Percentiles rank a stretch among this genome's conserved stretches.
phyloP scores from a whole-genome alignment of 64 coral and sea anemone genomes.

The Pocillopora damicornis region DNA sequence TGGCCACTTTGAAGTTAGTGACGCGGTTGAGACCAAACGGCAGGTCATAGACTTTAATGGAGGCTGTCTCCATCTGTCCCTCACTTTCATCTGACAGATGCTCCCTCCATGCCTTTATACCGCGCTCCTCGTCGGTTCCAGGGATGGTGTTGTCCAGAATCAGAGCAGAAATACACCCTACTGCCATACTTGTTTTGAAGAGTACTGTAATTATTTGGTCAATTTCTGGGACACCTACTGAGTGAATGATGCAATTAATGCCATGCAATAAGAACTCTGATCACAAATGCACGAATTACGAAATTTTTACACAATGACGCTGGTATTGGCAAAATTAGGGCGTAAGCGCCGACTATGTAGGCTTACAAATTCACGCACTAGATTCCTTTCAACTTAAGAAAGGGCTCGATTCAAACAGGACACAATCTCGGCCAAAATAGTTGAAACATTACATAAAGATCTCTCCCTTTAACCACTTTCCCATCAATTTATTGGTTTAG shows the following conservation, averaged over 20 bases:
- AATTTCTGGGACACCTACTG: slow-evolving; percentile 45
- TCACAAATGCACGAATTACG: background rate
- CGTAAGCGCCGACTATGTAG: too few relatives aligned
- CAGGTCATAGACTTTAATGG: slow-evolving; percentile 49
- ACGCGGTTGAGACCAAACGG: slow-evolving; percentile 45
- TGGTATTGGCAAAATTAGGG: too few relatives aligned
- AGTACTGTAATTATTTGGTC: slow-evolving; percentile 67
- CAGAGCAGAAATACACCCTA: slow-evolving; percentile 49
- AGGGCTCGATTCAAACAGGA: too few relatives aligned
- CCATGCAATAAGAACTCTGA: background rate
- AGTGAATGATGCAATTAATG: background rate
- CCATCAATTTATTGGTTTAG: too few relatives aligned
- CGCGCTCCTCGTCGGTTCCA: slow-evolving; percentile 57
- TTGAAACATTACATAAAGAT: too few relatives aligned
- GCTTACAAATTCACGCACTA: too few relatives aligned
- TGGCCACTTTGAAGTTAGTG: slow-evolving; percentile 30
- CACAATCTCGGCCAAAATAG: too few relatives aligned
- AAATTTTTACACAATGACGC: too few relatives aligned
- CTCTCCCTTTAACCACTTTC: too few relatives aligned
- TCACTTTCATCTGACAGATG: background rate
- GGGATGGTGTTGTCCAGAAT: slow-evolving; percentile 68
- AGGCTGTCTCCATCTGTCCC: slow-evolving; percentile 24
- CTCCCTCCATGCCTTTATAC: slow-evolving; percentile 18
- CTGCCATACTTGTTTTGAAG: slow-evolving; percentile 64
- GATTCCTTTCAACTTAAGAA: too few relatives aligned